Conservation (phyloP, 92 coral and sea anemone species). For the Actinostola sp. region DNA sequence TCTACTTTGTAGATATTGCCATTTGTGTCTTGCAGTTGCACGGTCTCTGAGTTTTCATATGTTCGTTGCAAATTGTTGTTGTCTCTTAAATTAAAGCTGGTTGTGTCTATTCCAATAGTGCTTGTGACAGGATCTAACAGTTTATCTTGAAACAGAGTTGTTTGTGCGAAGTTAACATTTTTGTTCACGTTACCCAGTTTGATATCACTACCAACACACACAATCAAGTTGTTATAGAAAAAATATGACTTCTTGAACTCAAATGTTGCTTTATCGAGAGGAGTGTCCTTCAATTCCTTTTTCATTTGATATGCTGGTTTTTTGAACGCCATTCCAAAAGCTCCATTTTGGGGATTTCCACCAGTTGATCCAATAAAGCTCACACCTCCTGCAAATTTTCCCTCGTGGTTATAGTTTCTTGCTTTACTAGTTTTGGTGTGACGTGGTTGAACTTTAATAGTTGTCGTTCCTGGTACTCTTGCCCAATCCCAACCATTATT, state of each 20-base stretch:
- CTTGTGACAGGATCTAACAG: conserved; percentile 10
- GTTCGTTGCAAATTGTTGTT: not conserved
- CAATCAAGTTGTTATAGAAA: conserved; percentile 67
- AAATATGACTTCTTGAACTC: conserved; percentile 75
- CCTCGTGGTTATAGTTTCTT: conserved; percentile 49
- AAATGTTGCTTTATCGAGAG: not conserved
- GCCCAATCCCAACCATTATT: conserved; percentile 83
- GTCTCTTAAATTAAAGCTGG: not conserved
- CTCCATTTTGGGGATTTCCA: conserved; percentile 48
- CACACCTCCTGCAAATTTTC: conserved; percentile 67
- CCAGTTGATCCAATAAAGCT: conserved; percentile 50
- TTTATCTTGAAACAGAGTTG: conserved; percentile 82
- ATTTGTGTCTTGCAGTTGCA: conserved; percentile 1
- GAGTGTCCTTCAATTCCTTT: not conserved
- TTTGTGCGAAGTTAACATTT: conserved; percentile 26
- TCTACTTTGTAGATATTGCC: conserved; percentile 9
- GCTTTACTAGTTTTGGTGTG: conserved; percentile 11
- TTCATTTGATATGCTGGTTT: conserved; percentile 42
- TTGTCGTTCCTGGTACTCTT: conserved; percentile 79
- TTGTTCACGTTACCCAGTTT: not conserved
- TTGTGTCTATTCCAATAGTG: conserved; percentile 33
- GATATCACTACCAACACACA: conserved; percentile 69
- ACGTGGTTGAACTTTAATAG: conserved; percentile 41
- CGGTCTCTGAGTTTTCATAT: not conserved
- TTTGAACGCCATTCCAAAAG: conserved; percentile 69